These are phyloP conservation scores for Eubasilissa splendida DNA, from an alignment of 2,888 invertebrate species.

Conservation along the genomic window DNA sequence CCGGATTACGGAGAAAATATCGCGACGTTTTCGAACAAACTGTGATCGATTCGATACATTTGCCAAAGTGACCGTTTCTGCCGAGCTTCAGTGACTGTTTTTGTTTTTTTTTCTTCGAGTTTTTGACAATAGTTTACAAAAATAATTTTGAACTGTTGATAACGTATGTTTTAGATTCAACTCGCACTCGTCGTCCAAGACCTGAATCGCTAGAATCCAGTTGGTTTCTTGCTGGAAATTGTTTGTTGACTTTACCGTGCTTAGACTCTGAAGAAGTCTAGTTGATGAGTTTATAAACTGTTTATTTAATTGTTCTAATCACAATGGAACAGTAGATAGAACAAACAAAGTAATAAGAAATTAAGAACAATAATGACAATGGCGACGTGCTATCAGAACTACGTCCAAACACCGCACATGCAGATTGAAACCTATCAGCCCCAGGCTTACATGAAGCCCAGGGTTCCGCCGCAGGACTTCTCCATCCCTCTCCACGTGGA, in stretches of 20 bases:
- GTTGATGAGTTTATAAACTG: no score
- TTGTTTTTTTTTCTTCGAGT: no score
- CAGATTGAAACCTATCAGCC: constrained; percentile 49
- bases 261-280: no score
- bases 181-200: no score
- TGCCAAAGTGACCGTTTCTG: neutral
- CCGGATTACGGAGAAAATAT: constrained; percentile 22
- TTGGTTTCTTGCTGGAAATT: no score
- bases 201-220: no score
- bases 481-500: constrained; percentile 82
- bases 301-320: neutral
- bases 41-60: neutral
- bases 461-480: constrained; percentile 68
- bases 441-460: constrained; percentile 46
- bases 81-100: no score
- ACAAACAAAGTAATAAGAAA: neutral
- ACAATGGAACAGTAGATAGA: constrained; percentile 10
- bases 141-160: no score
- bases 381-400: constrained; percentile 49
- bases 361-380: constrained; percentile 49
- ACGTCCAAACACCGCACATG: constrained; percentile 32
- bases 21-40: neutral
- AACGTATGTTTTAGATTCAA: no score
- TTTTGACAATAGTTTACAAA: no score
- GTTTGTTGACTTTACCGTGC: no score